phyloP scores from a whole-genome alignment of 1,140 invertebrate genomes.

The Coelopa frigida region DNA sequence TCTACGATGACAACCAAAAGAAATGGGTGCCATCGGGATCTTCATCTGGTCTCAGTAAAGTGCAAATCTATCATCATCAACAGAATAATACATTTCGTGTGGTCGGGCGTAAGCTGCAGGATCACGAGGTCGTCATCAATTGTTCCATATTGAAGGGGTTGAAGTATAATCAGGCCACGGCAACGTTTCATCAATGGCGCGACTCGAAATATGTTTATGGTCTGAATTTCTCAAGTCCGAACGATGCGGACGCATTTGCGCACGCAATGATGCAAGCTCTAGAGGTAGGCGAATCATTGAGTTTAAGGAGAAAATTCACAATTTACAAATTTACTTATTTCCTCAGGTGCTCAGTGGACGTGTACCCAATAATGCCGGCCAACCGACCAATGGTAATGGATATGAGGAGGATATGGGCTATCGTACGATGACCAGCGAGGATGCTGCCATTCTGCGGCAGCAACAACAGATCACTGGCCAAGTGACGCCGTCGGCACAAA shows the following conservation, averaged over 20 bases:
- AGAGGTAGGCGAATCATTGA: conserved; percentile 53
- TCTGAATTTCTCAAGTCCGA: conserved; percentile 93
- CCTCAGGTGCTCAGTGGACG: conserved; percentile 50
- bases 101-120: conserved; percentile 92
- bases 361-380: conserved; percentile 47
- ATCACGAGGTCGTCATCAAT: conserved; percentile 98
- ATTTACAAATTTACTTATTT: conserved; percentile 1
- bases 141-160: conserved; percentile 93
- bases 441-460: conserved; percentile 76
- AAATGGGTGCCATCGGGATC: conserved; percentile 92
- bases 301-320: not conserved
- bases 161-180: conserved; percentile 97
- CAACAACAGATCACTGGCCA: conserved; percentile 50
- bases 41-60: conserved; percentile 89
- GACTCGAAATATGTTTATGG: conserved; percentile 97
- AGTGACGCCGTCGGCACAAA: conserved; percentile 47
- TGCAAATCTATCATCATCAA: conserved; percentile 95
- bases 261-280: conserved; percentile 80
- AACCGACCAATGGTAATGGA: conserved; percentile 51
- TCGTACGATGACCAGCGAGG: conserved; percentile 81
- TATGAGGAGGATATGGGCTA: conserved; percentile 83
- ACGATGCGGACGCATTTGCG: conserved; percentile 93
- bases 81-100: conserved; percentile 95
- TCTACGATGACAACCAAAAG: conserved; percentile 93
- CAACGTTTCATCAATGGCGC: conserved; percentile 95